Percentiles rank a stretch among this genome's conserved stretches.
phyloP scores from a whole-genome alignment of 2,888 invertebrate genomes.

The Lepidocyrtoides sp. region DNA sequence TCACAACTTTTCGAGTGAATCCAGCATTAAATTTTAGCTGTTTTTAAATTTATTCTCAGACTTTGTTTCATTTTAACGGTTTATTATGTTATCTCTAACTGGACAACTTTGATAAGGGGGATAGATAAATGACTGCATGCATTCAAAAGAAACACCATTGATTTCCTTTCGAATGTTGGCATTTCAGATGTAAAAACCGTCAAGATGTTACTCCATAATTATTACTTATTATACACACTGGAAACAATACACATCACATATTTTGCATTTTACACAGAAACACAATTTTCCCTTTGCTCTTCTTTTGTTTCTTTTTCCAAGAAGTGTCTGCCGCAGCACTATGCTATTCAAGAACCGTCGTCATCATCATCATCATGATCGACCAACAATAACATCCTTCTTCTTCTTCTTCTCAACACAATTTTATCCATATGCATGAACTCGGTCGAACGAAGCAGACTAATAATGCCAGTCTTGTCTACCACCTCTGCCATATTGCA shows the following conservation, averaged over 20 bases:
- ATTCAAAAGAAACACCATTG: no score
- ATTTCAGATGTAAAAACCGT: slow-evolving; percentile 25
- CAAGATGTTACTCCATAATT: slow-evolving; percentile 52
- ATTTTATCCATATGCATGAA: slow-evolving; percentile 77
- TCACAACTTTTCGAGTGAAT: no score
- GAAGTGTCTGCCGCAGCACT: slow-evolving; percentile 61
- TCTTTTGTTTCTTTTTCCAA: slow-evolving; percentile 49
- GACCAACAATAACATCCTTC: not conserved
- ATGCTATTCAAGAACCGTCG: not conserved
- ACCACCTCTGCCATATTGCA: not conserved
- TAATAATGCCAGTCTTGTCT: slow-evolving; percentile 31
- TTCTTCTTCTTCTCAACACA: slow-evolving; percentile 3
- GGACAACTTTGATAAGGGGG: no score
- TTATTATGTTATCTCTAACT: no score
- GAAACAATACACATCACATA: slow-evolving; percentile 51
- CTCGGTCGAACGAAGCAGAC: slow-evolving; percentile 25
- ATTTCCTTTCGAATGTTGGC: no score
- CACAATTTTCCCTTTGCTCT: not conserved
- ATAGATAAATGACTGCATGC: no score
- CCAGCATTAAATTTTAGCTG: no score
- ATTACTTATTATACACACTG: slow-evolving; percentile 46
- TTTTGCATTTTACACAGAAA: slow-evolving; percentile 26
- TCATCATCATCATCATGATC: slow-evolving; percentile 5
- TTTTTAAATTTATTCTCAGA: no score
- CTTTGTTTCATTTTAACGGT: no score